phyloP scores from a whole-genome alignment of 2,113 vertebrate genomes.

The Centropus unirufus region DNA sequence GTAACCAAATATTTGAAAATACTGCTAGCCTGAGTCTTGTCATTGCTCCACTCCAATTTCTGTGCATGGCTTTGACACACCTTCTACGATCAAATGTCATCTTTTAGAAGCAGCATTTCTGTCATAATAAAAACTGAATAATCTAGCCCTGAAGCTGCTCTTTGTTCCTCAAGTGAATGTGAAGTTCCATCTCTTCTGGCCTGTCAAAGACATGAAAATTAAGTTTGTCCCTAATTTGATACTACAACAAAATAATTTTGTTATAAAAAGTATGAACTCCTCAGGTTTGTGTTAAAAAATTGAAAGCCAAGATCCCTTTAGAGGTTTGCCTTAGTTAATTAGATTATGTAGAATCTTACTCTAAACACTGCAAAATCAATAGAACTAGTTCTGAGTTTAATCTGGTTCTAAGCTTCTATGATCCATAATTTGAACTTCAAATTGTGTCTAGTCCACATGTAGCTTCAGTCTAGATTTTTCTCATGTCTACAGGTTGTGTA shows the following conservation, averaged over 20 bases:
- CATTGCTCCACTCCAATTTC: neutral
- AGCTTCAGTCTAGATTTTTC: neutral
- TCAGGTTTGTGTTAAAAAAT: neutral
- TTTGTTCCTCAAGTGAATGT: neutral
- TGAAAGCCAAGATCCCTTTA: neutral
- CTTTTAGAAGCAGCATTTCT: neutral
- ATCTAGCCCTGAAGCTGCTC: neutral
- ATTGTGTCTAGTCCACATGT: neutral
- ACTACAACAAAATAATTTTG: neutral
- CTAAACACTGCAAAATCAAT: neutral
- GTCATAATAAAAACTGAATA: neutral
- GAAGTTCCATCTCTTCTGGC: neutral
- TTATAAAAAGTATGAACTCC: neutral
- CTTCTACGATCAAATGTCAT: neutral
- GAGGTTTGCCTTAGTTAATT: neutral
- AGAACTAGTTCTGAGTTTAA: neutral
- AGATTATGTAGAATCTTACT: neutral
- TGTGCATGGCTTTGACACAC: neutral
- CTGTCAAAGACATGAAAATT: neutral
- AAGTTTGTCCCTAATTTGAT: neutral
- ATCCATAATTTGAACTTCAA: neutral
- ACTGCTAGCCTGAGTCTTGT: neutral
- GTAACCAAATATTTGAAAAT: neutral
- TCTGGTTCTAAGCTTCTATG: neutral
- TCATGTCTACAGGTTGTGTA: neutral